phyloP scores from a whole-genome alignment of 2,888 invertebrate species.

The Diogma glabrata region DNA sequence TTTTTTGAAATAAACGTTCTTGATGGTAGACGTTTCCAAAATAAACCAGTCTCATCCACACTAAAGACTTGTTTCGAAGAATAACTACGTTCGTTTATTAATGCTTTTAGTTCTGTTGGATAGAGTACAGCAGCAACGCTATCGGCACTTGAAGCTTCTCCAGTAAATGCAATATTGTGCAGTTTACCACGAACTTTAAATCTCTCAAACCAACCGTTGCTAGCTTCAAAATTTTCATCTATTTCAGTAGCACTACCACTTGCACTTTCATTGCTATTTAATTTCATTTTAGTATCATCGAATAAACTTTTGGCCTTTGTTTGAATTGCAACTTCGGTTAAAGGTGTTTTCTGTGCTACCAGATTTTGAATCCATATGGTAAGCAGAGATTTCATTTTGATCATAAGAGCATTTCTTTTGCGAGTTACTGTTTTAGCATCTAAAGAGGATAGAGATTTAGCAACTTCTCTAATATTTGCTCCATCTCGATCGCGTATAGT shows the following conservation, averaged over 20 bases:
- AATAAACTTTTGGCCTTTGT: too few species aligned
- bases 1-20: slow-evolving; percentile 19
- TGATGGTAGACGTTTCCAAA: slow-evolving; percentile 19
- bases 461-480: background rate
- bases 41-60: slow-evolving; percentile 19
- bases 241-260: background rate
- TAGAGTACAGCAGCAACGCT: background rate
- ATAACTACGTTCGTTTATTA: background rate
- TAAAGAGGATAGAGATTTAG: slow-evolving; percentile 18
- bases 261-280: too few species aligned
- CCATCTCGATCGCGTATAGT: slow-evolving; percentile 20
- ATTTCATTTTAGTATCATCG: too few species aligned
- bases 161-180: background rate
- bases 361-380: background rate
- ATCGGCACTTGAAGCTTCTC: background rate
- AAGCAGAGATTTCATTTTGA: slow-evolving; percentile 14
- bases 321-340: too few species aligned
- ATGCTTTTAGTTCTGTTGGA: background rate
- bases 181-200: slow-evolving; percentile 1
- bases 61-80: slow-evolving; percentile 13
- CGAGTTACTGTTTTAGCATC: slow-evolving; percentile 17
- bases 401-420: too few species aligned
- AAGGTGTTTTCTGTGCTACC: background rate
- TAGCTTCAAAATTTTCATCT: background rate
- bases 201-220: background rate